Base-by-base conservation (phyloP, 1,140 invertebrate genomes). In the Rhynchophorus ferrugineus region DNA sequence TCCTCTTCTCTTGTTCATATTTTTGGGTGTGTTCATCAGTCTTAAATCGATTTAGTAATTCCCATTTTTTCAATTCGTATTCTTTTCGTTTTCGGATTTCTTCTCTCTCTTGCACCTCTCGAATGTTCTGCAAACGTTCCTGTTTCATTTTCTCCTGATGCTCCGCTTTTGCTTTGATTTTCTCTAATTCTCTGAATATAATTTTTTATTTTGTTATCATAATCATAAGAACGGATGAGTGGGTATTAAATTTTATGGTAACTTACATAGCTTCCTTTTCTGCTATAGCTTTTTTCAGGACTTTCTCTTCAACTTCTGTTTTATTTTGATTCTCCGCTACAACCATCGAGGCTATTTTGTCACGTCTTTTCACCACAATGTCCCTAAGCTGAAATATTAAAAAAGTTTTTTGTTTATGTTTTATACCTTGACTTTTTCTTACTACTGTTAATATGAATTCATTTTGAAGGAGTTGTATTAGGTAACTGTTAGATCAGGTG, bases 11-110 rank as follows among this genome's bases (percentile, higher is more conserved):
- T 38, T 69, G 66, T 43, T 72, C 67, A 24, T 68, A 72, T 39
- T 70, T 68, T 33, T 69, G 44, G 5, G 69, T 63, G 11, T 61
- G 56, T 34, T 64, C 61, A 0, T 71, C 55, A 1, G 67, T 62
- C 34, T 69, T 63, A 35, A 61, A 56, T 14, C 61, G 35, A 43
- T 67, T 67, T 37, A 62, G 34, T 46, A 64, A 53, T 39, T 61
- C 61, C 61, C 63, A 65, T 50, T 59, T 58, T 46, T 54, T 53
- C n/a, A 62, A 14, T 36, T 65, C 61, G 13, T 46, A 20, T 41
- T 62, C 52, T 16, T 57, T 60, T 22, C 35, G 16, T 14, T 35
- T 33, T 36, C 55, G 39, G 16, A 44, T 34, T 19, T 29, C 38
- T 45, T 59, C 50, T n/a, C 48, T 53, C 36, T 58, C 44, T 17